These are phyloP conservation scores for Incurvaria masculella DNA, from an alignment of 2,888 invertebrate genomes.

Conservation along the genomic window DNA sequence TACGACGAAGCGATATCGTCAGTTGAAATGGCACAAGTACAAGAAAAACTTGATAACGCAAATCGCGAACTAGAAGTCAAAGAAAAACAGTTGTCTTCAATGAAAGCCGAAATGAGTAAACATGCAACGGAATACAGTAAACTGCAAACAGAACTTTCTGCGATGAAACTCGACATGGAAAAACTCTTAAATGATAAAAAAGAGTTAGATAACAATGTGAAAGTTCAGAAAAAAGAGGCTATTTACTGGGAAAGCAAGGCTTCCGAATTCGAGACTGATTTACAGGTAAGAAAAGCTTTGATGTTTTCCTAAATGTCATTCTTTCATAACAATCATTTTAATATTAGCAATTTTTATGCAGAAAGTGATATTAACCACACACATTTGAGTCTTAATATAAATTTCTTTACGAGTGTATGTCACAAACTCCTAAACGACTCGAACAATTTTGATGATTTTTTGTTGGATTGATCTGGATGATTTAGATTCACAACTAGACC, in stretches of 20 bases:
- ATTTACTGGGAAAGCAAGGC: constrained; percentile 63
- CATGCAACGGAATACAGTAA: constrained; percentile 45
- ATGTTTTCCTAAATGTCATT: too few relatives aligned
- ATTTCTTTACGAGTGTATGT: too few relatives aligned
- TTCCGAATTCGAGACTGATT: constrained; percentile 58
- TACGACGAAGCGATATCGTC: constrained; percentile 47
- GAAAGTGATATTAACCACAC: too few relatives aligned
- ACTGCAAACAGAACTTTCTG: constrained; percentile 38
- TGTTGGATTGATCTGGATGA: neutral
- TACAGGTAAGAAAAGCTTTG: constrained; percentile 36
- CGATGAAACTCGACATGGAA: constrained; percentile 40
- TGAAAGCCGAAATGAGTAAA: constrained; percentile 35
- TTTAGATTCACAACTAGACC: neutral
- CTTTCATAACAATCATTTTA: too few relatives aligned
- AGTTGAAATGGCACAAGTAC: constrained; percentile 48
- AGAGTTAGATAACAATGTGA: constrained; percentile 61
- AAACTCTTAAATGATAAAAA: constrained; percentile 54
- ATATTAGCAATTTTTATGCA: too few relatives aligned
- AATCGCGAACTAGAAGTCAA: constrained; percentile 36
- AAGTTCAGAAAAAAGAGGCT: constrained; percentile 60
- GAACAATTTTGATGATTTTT: too few relatives aligned
- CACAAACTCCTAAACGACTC: too few relatives aligned
- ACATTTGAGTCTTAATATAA: too few relatives aligned
- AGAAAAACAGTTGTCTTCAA: constrained; percentile 30
- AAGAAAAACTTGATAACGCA: constrained; percentile 39